Conservation (phyloP, 1,140 invertebrate genomes). For the Ips typographus region DNA sequence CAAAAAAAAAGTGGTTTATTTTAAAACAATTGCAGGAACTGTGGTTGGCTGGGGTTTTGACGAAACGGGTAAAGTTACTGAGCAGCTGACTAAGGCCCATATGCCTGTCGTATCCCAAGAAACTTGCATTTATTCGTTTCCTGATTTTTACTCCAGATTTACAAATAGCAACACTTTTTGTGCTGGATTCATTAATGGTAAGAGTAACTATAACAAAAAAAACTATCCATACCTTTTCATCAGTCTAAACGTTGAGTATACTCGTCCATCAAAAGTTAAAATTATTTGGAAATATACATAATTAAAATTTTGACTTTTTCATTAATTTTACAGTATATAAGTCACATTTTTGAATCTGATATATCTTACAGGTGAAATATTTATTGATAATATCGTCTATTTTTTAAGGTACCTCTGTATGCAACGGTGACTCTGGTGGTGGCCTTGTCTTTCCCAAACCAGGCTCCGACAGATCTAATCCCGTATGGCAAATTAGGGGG, state of each 20-base stretch:
- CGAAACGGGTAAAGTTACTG: slow-evolving; percentile 52
- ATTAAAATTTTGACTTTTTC: no score
- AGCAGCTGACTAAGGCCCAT: slow-evolving; percentile 52
- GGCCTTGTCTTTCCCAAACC: slow-evolving; percentile 58
- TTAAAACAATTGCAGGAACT: slow-evolving; percentile 39
- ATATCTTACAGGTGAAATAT: no score
- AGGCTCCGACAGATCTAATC: slow-evolving; percentile 51
- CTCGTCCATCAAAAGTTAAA: no score
- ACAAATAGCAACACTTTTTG: slow-evolving; percentile 55
- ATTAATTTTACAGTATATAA: not conserved
- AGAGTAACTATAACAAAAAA: slow-evolving; percentile 19
- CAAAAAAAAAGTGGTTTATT: no score
- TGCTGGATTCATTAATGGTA: slow-evolving; percentile 55
- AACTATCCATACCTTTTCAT: not conserved
- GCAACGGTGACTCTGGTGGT: slow-evolving; percentile 66
- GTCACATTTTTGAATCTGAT: not conserved
- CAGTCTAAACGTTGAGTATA: no score
- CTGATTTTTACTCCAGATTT: slow-evolving; percentile 55
- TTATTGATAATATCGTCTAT: not conserved
- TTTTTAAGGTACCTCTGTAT: slow-evolving; percentile 58
- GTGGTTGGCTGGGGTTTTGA: slow-evolving; percentile 56
- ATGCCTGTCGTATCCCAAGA: slow-evolving; percentile 55
- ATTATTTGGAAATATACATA: no score
- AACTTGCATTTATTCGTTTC: slow-evolving; percentile 54
- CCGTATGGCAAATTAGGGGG: slow-evolving; percentile 59